Evolutionary conservation across 2,888 invertebrate genomes (phyloP).

Genomic region (Parnassius smintheus): DNA sequence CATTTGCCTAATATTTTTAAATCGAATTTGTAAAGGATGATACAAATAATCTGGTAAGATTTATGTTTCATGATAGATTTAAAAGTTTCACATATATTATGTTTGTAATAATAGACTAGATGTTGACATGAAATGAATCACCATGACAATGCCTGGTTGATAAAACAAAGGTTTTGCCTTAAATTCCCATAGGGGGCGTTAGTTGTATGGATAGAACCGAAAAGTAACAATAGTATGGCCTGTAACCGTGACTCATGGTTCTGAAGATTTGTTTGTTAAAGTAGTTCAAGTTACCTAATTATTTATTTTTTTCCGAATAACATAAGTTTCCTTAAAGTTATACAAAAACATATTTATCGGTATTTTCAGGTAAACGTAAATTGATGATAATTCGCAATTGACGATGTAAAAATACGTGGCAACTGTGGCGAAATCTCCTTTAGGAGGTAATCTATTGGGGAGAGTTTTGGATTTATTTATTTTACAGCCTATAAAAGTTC

Average conservation of each 20-base stretch:
- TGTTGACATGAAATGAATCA: slow-evolving; percentile 58
- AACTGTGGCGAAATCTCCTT: too few species aligned
- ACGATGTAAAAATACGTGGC: too few species aligned
- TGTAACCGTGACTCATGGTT: background rate
- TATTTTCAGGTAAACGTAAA: too few species aligned
- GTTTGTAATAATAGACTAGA: slow-evolving; percentile 27
- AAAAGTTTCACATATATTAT: background rate
- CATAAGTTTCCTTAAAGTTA: too few species aligned
- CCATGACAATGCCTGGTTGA: slow-evolving; percentile 69
- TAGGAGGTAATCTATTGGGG: too few species aligned
- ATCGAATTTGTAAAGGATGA: background rate
- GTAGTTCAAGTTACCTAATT: too few species aligned
- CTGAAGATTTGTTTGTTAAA: too few species aligned
- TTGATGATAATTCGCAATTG: too few species aligned
- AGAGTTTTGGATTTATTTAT: too few species aligned
- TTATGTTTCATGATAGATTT: background rate
- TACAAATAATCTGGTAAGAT: background rate
- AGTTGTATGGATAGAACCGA: slow-evolving; percentile 34
- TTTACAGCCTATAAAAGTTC: too few species aligned
- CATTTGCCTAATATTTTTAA: background rate
- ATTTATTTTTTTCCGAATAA: too few species aligned
- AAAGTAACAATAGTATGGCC: background rate
- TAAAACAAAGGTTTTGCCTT: slow-evolving; percentile 53
- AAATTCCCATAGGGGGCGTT: slow-evolving; percentile 63
- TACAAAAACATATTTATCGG: too few species aligned